Percentiles rank a stretch among this genome's conserved stretches.
phyloP scores from a whole-genome alignment of 64 coral and sea anemone species.

The Anthopleura sola region DNA sequence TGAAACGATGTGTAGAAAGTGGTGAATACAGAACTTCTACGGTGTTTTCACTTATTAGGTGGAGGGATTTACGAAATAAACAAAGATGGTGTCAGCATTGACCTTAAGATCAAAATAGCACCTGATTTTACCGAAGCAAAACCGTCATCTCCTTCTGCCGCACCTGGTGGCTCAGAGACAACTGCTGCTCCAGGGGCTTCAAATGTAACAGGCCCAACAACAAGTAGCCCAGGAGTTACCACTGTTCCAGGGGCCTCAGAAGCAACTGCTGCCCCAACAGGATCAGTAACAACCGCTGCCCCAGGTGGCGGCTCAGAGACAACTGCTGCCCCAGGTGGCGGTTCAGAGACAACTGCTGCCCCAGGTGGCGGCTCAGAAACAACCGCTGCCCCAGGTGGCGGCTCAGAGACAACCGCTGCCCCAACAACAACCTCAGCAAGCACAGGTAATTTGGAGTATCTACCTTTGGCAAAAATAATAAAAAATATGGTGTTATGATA shows the following conservation, averaged over 20 bases:
- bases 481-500: too few relatives aligned
- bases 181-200: not conserved
- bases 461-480: too few relatives aligned
- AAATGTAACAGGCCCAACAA: not conserved
- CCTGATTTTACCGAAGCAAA: not conserved
- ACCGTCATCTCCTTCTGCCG: not conserved
- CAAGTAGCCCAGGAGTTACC: not conserved
- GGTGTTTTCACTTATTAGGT: constrained; percentile 7
- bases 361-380: not conserved
- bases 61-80: constrained; percentile 41
- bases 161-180: constrained; percentile 18
- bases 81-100: constrained; percentile 31
- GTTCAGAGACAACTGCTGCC: not conserved
- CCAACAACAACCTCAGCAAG: not conserved
- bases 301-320: not conserved
- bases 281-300: constrained; percentile 17
- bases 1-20: too few relatives aligned
- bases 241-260: not conserved
- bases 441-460: not conserved
- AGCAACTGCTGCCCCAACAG: not conserved
- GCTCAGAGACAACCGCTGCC: not conserved
- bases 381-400: not conserved
- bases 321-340: not conserved
- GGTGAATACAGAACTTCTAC: too few relatives aligned
- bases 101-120: constrained; percentile 14